phyloP scores from a whole-genome alignment of 2,888 invertebrate genomes.

The Drosophila emarginata region DNA sequence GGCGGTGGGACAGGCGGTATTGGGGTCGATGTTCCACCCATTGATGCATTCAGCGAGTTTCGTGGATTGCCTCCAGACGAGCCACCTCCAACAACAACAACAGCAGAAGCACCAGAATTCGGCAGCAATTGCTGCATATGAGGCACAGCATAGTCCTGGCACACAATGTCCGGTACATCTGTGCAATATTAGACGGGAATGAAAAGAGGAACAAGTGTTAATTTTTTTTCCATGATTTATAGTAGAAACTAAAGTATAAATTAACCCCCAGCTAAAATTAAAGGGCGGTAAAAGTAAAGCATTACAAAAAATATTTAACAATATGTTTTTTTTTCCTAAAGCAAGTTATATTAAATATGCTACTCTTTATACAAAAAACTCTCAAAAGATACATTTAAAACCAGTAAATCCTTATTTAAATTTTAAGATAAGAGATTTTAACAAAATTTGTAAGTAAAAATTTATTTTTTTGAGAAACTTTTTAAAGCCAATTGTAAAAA shows the following conservation, averaged over 20 bases:
- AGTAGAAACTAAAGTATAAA: not conserved
- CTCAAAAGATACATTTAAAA: no score
- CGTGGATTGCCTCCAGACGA: slow-evolving; percentile 25
- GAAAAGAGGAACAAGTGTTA: slow-evolving; percentile 42
- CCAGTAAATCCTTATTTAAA: no score
- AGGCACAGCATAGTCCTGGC: slow-evolving; percentile 86
- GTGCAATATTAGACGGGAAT: slow-evolving; percentile 51
- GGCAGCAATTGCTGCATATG: slow-evolving; percentile 84
- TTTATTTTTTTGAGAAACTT: no score
- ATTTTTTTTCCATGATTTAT: slow-evolving; percentile 43
- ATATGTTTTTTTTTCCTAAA: no score
- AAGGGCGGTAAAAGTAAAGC: no score
- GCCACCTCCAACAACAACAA: slow-evolving; percentile 42
- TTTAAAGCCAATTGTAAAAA: no score
- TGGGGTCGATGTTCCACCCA: slow-evolving; percentile 76
- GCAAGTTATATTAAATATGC: no score
- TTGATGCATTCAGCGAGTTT: slow-evolving; percentile 54
- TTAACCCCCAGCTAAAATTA: no score
- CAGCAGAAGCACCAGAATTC: slow-evolving; percentile 41
- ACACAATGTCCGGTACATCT: slow-evolving; percentile 86
- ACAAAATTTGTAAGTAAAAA: no score
- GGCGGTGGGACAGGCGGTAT: slow-evolving; percentile 87
- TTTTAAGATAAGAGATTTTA: no score
- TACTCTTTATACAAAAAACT: no score
- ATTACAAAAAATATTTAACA: no score